Conservation (phyloP, 2,797 vertebrate genomes). For the Synaphobranchus kaupii region DNA sequence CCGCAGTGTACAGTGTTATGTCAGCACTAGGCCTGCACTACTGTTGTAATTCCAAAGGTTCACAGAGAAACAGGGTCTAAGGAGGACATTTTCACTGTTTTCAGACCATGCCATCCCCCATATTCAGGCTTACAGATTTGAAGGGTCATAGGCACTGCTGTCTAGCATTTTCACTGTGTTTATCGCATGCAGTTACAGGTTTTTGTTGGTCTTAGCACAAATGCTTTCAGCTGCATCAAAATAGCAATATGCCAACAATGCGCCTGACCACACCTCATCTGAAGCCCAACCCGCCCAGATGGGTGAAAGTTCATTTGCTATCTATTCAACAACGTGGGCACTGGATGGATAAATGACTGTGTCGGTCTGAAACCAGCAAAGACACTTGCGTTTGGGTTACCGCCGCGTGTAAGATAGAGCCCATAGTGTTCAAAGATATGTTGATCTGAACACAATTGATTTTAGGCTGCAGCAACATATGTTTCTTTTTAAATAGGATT, state of each 20-base stretch:
- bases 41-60: constrained; percentile 3
- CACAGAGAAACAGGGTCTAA: not conserved
- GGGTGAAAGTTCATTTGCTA: no score
- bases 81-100: not conserved
- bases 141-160: not conserved
- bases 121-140: not conserved
- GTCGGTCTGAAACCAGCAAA: no score
- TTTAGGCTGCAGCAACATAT: not conserved
- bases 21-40: not conserved
- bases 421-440: not conserved
- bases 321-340: no score
- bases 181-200: not conserved
- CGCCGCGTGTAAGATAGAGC: no score
- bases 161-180: not conserved
- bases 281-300: no score
- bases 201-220: no score
- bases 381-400: no score
- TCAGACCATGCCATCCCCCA: not conserved
- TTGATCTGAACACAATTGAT: not conserved
- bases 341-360: no score
- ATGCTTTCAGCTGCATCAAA: no score
- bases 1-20: not conserved
- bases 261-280: no score
- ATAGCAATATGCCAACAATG: no score
- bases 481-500: not conserved